Evolutionary conservation across 2,888 invertebrate species (phyloP).

Genomic region (Rhopalosiphum nymphaeae): DNA sequence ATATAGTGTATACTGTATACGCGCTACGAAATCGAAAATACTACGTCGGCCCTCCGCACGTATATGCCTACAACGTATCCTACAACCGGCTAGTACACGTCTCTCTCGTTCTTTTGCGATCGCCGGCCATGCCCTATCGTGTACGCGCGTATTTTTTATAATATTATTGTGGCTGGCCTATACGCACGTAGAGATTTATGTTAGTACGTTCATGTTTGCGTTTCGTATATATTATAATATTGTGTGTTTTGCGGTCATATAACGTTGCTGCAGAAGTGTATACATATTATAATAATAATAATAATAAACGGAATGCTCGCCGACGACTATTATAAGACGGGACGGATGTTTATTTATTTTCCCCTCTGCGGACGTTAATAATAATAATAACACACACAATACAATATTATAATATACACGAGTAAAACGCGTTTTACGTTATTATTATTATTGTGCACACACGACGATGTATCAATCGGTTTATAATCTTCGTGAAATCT

Average conservation of each 20-base stretch:
- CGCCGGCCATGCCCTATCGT: not conserved
- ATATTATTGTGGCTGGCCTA: not conserved
- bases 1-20: no score
- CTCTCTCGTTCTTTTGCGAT: not conserved
- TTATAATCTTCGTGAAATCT: constrained; percentile 7
- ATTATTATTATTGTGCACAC: constrained; percentile 12
- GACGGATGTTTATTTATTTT: constrained; percentile 9
- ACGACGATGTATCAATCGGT: constrained; percentile 7
- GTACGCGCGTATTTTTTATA: not conserved
- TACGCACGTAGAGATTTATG: not conserved
- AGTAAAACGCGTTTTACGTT: constrained; percentile 10
- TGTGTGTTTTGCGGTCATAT: constrained; percentile 12
- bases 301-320: not conserved
- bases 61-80: no score
- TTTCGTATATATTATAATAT: not conserved
- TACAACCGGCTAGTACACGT: not conserved
- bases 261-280: not conserved
- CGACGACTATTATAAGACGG: not conserved
- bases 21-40: no score
- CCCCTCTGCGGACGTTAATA: not conserved
- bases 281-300: not conserved
- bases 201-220: not conserved
- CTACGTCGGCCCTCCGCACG: no score
- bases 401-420: not conserved
- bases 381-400: not conserved